Evolutionary conservation across 92 coral and sea anemone species (phyloP).

Genomic region (Micromussa lordhowensis): DNA sequence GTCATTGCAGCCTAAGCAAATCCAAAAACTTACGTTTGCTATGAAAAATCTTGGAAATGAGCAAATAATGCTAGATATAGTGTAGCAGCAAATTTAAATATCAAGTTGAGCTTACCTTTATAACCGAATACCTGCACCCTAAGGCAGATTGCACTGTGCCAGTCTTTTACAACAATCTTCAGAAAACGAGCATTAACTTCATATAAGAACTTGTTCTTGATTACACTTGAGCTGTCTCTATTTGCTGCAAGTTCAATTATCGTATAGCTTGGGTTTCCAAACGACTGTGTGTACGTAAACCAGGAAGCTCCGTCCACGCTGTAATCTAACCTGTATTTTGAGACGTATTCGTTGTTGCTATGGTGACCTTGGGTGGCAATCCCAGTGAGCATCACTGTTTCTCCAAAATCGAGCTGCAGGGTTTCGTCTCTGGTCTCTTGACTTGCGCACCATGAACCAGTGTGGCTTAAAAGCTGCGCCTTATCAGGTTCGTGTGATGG

Average conservation of each 20-base stretch:
- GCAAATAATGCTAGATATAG: not conserved
- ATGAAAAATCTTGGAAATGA: not conserved
- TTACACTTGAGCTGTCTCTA: constrained; percentile 7
- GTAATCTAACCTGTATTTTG: constrained; percentile 24
- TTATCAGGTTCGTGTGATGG: constrained; percentile 52
- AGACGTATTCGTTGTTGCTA: constrained; percentile 62
- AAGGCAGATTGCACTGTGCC: constrained; percentile 36
- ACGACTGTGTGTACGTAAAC: constrained; percentile 2
- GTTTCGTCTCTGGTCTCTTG: constrained; percentile 30
- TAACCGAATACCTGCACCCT: constrained; percentile 13
- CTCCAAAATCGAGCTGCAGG: constrained; percentile 65
- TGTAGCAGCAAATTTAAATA: not conserved
- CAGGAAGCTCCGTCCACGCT: constrained; percentile 51
- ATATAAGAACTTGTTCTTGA: not conserved
- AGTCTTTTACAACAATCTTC: constrained; percentile 4
- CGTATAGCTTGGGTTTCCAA: not conserved
- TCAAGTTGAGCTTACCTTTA: not conserved
- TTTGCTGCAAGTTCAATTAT: not conserved
- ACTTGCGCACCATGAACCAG: constrained; percentile 74
- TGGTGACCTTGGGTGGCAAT: constrained; percentile 72
- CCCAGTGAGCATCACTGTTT: constrained; percentile 33
- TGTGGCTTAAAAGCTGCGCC: constrained; percentile 51
- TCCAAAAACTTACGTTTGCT: too few relatives aligned
- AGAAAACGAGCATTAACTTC: constrained; percentile 31
- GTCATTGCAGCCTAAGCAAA: constrained; percentile 50